phyloP scores from a whole-genome alignment of 2,888 invertebrate species.

The Cremastinae sp. region DNA sequence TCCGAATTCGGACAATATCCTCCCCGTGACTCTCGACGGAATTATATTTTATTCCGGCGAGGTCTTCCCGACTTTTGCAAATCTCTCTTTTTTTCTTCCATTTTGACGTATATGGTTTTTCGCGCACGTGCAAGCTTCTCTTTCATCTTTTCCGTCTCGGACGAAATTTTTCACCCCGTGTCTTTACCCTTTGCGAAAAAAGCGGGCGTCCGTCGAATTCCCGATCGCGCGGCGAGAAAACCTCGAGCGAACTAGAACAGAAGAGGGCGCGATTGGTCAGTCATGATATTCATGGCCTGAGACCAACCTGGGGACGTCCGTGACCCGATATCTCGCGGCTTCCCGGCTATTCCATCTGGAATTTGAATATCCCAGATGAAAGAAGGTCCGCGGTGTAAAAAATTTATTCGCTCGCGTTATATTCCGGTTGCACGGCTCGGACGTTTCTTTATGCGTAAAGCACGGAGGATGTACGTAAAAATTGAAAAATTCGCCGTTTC shows the following conservation, averaged over 20 bases:
- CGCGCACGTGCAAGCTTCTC: too few relatives aligned
- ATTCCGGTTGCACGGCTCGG: conserved; percentile 62
- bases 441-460: conserved; percentile 9
- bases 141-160: too few relatives aligned
- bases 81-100: too few relatives aligned
- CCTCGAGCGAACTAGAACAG: conserved; percentile 2
- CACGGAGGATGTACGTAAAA: conserved; percentile 6
- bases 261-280: conserved; percentile 72
- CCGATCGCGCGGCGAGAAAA: conserved; percentile 30
- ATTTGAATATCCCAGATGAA: conserved; percentile 77
- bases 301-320: conserved; percentile 75
- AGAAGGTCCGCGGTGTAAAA: conserved; percentile 65
- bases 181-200: conserved; percentile 32
- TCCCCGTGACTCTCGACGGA: too few relatives aligned
- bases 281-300: conserved; percentile 80
- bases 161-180: not conserved
- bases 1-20: not conserved
- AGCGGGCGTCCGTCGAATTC: conserved; percentile 45
- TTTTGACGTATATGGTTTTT: too few relatives aligned
- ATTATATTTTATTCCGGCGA: too few relatives aligned
- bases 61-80: too few relatives aligned
- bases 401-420: conserved; percentile 77
- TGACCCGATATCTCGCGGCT: conserved; percentile 69
- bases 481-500: too few relatives aligned
- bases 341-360: conserved; percentile 77